Conservation (phyloP, 2,797 vertebrate species). For the Morelia viridis region DNA sequence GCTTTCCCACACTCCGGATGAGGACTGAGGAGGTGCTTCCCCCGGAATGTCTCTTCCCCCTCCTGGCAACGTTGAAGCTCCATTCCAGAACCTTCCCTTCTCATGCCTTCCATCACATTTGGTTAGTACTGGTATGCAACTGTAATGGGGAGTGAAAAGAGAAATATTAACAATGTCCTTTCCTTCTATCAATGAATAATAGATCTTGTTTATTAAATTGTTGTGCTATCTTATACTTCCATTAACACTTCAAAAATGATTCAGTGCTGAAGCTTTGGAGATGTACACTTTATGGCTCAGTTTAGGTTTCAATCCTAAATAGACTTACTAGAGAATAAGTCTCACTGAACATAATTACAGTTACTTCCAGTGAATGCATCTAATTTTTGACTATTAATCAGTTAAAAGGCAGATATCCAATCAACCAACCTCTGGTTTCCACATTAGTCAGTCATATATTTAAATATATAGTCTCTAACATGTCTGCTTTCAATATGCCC, state of each 20-base stretch:
- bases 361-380: neutral
- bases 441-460: neutral
- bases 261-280: neutral
- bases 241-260: neutral
- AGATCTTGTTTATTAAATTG: neutral
- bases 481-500: neutral
- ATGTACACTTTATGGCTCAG: neutral
- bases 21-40: too few species aligned
- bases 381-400: neutral
- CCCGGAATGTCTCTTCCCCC: too few species aligned
- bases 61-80: too few species aligned
- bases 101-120: too few species aligned
- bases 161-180: neutral
- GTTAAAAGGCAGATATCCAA: neutral
- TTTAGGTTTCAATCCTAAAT: neutral
- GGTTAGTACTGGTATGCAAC: neutral
- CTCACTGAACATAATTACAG: neutral
- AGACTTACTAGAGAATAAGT: neutral
- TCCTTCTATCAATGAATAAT: neutral
- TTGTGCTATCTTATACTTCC: neutral
- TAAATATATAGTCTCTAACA: neutral
- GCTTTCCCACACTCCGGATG: too few species aligned
- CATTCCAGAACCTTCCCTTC: too few species aligned
- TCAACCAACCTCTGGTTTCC: neutral
- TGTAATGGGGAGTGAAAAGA: neutral